These are phyloP conservation scores for Trichogramma dendrolimi DNA, from an alignment of 2,888 invertebrate genomes.

Conservation along the genomic window DNA sequence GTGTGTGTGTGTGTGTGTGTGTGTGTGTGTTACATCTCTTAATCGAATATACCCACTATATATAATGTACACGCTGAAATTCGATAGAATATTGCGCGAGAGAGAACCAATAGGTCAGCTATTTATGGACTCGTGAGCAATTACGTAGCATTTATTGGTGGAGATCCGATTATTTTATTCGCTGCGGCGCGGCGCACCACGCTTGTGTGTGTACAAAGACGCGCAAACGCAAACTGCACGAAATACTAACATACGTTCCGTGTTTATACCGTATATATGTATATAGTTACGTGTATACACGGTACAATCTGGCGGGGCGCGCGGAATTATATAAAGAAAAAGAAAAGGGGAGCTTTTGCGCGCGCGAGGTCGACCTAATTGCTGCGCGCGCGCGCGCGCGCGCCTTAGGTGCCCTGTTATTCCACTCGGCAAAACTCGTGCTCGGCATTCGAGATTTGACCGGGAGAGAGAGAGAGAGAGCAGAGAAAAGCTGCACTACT, in stretches of 20 bases:
- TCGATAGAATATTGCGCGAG: too few relatives aligned
- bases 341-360: constrained; percentile 6
- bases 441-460: constrained; percentile 21
- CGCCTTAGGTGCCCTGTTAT: constrained; percentile 12
- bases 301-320: too few relatives aligned
- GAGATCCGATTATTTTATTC: background rate
- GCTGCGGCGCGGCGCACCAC: background rate
- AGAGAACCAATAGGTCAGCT: too few relatives aligned
- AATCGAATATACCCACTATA: too few relatives aligned
- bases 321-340: background rate
- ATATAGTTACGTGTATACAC: too few relatives aligned
- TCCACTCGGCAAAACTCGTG: constrained; percentile 18
- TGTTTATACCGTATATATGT: too few relatives aligned
- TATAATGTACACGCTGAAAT: too few relatives aligned
- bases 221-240: background rate
- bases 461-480: background rate
- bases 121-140: too few relatives aligned
- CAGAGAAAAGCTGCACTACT: background rate
- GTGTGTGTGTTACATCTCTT: too few relatives aligned
- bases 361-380: constrained; percentile 23
- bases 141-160: too few relatives aligned
- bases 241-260: too few relatives aligned
- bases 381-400: background rate
- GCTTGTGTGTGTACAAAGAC: background rate
- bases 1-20: too few relatives aligned